Base-by-base conservation (phyloP, 2,797 vertebrate genomes). In the Cossypha niveicapilla region DNA sequence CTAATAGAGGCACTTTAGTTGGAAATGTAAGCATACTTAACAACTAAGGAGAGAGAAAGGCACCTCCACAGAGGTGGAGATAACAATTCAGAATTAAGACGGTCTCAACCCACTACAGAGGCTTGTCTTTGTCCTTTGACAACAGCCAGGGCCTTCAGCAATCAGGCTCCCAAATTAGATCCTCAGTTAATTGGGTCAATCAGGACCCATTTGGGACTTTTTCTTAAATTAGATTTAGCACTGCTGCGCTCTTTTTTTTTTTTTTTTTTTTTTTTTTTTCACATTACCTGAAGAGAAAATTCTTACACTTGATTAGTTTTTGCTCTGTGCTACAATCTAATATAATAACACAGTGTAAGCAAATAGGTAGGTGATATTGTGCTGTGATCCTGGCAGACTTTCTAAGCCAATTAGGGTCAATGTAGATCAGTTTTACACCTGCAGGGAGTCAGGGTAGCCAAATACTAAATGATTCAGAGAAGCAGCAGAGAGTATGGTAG, bases 111-210 rank as follows among this genome's bases (percentile, higher is more conserved):
- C 16, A 4, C 53, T 23, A 1, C 0, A 88, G 28, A 80, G 23
- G 4, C 32, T 71, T 88, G 34, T 80, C 58, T 90, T 45, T 75
- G 19, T 84, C 51, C 54, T 93, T 47, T 84, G 66, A 81, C 12
- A 92, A 44, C 41, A 82, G 61, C 30, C 42, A 54, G 50, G 74
- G 83, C 86, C 86, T 88, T 34, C 32, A 95, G 77, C 34, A 84
- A 62, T 91, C 41, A 27, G n/a, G 8, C 3, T 93, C 10, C 35
- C 34, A 93, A 85, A 93, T 88, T 84, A 93, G 74, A 25, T 85
- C 63, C 47, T 92, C 60, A 66, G 32, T 92, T 96, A 96, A 95
- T 66, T 94, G 71, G 92, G 92, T 96, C 83, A 90, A 73, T 56
- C 41, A 66, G 18, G 62, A 89, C 42, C 48, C 62, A 27, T 65